Evolutionary conservation across 2,797 vertebrate species (phyloP), one percentile per base, ranked within the genome.

Genomic region (Cirrhinus molitorella): DNA sequence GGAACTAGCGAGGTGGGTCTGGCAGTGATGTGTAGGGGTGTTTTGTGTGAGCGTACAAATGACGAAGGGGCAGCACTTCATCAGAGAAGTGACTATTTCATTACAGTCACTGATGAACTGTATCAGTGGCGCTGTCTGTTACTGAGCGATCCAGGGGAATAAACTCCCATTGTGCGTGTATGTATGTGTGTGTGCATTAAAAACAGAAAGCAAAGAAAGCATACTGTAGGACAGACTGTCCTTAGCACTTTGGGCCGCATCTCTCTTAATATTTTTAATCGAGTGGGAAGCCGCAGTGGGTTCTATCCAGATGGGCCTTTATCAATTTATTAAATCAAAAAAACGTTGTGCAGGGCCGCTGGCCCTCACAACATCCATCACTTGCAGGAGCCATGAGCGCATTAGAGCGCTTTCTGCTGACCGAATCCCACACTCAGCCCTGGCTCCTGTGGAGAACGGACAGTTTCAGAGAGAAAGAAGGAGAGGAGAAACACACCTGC

Each of bases 251-350:
- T 81, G 70, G 59, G 23, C 71, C 57, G 45, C 49, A n/a, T 55
- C 55, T 75, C 61, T 83, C 77, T 85, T 83, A 76, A 83, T 80
- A 63, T 85, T 85, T 83, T 66, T 88, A 87, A 89, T 90, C 75
- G 72, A 75, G 66, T 72, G 80, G 79, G 82, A 37, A 63, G 66
- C 77, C n/a, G 45, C 85, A 77, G 75, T 71, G 79, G 87, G 59
- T 83, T 49, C 9, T 21, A 28, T 79, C 11, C 85, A 59, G 43
- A 87, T 72, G 67, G 72, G 47, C 40, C 71, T 86, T 85, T 85
- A 86, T 87, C 72, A 81, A 80, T 84, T 75, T 88, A 85, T 83
- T 80, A 75, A 70, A 78, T 73, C 0, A 21, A 23, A 77, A 73
- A 86, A 85, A 77, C 8, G 17, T 80, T 86, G 73, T 23, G 53